phyloP scores from a whole-genome alignment of 2,113 vertebrate species.

The Arothron firmamentum region DNA sequence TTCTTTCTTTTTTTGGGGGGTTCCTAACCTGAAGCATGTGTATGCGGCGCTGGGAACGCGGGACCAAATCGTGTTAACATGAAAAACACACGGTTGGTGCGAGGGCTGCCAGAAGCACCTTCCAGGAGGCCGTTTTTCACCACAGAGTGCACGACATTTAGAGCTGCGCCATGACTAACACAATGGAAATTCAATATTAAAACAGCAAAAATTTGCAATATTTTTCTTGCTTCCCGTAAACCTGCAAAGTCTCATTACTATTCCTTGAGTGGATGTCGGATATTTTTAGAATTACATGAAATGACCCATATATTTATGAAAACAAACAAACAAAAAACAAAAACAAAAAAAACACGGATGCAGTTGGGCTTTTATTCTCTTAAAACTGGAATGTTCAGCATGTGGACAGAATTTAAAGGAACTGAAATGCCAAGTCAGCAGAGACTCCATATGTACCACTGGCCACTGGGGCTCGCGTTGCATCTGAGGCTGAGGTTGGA shows the following conservation, averaged over 20 bases:
- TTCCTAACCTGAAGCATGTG: conserved; percentile 62
- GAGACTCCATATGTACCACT: conserved; percentile 23
- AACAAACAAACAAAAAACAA: too few relatives aligned
- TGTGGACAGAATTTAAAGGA: conserved; percentile 40
- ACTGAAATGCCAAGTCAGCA: conserved; percentile 16
- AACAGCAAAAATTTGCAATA: too few relatives aligned
- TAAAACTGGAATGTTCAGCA: conserved; percentile 9
- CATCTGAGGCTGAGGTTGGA: conserved; percentile 20
- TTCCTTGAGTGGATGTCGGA: too few relatives aligned
- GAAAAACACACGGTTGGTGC: conserved; percentile 38
- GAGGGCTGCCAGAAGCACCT: conserved; percentile 31
- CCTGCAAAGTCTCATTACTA: too few relatives aligned
- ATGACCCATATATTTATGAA: too few relatives aligned
- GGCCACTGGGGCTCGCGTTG: conserved; percentile 16
- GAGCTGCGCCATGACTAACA: too few relatives aligned
- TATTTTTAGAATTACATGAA: too few relatives aligned
- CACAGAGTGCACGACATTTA: not conserved
- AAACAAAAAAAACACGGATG: too few relatives aligned
- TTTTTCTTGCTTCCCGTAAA: too few relatives aligned
- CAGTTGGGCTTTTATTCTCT: too few relatives aligned
- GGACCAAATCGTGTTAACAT: conserved; percentile 33
- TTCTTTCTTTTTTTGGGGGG: too few relatives aligned
- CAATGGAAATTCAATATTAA: too few relatives aligned
- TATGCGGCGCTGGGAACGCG: conserved; percentile 23
- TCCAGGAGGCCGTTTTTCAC: not conserved